These are phyloP conservation scores for Gallinago nigripennis DNA, from an alignment of 2,797 vertebrate genomes.

Conservation along the genomic window DNA sequence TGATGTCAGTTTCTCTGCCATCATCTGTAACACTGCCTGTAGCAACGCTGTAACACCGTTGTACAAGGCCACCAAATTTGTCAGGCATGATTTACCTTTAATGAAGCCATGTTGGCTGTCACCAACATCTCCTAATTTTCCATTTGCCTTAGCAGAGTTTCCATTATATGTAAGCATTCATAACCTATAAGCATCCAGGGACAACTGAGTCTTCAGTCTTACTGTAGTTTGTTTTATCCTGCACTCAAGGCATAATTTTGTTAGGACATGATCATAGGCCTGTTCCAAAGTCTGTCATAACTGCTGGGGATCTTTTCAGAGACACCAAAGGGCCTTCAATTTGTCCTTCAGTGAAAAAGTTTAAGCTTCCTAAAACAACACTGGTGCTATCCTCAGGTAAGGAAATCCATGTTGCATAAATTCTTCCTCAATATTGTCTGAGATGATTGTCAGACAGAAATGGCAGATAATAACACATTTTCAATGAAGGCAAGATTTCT, in stretches of 20 bases:
- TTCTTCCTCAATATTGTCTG: not conserved
- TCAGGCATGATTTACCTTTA: not conserved
- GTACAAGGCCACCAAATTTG: not conserved
- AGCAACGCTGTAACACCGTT: not conserved
- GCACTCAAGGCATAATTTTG: not conserved
- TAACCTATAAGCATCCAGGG: not conserved
- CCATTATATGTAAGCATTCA: not conserved
- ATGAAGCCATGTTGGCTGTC: not conserved
- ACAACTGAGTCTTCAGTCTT: not conserved
- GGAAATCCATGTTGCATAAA: not conserved
- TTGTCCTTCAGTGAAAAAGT: not conserved
- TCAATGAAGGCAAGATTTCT: not conserved
- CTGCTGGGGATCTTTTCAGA: not conserved
- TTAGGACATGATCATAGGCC: not conserved
- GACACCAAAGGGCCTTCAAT: not conserved
- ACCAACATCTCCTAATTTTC: not conserved
- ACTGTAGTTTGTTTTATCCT: not conserved
- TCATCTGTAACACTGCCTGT: not conserved
- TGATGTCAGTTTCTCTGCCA: not conserved
- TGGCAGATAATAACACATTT: not conserved
- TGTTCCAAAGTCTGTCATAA: not conserved
- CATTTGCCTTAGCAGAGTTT: not conserved
- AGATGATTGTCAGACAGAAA: not conserved
- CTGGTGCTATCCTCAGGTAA: not conserved
- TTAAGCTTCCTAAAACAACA: not conserved